A percentile compares a stretch with the other conserved stretches of the same genome.
Conservation (phyloP, 2,797 vertebrate species). For the Cossypha heuglini region DNA sequence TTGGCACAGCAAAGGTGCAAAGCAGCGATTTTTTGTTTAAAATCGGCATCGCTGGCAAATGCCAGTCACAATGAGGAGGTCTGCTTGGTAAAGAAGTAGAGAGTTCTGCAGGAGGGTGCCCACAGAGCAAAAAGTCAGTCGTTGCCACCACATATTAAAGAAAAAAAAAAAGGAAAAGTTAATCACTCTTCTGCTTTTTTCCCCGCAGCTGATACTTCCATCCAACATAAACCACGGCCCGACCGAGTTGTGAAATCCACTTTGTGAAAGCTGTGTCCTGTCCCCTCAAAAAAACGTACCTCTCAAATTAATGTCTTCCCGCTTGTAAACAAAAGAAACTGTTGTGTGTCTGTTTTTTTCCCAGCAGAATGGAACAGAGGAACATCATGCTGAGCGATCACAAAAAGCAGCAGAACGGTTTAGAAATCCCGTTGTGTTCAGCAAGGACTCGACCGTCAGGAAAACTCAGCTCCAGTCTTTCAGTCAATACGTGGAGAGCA, state of each 20-base stretch:
- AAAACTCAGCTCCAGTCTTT: slow-evolving; percentile 98
- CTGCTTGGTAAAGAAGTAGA: neutral
- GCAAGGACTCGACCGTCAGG: slow-evolving; percentile 91
- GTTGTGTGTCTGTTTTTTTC: slow-evolving; percentile 49
- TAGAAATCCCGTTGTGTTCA: slow-evolving; percentile 92
- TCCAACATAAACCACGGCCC: neutral
- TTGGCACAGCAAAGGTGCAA: slow-evolving; percentile 43
- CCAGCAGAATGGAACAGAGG: slow-evolving; percentile 88
- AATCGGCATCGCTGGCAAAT: neutral
- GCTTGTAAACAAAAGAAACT: slow-evolving; percentile 54
- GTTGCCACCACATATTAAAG: neutral
- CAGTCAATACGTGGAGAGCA: slow-evolving; percentile 94
- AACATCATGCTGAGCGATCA: slow-evolving; percentile 86
- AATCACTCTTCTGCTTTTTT: neutral
- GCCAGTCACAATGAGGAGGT: neutral
- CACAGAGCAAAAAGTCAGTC: neutral
- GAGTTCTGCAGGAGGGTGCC: slow-evolving; percentile 26
- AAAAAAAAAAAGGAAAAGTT: neutral
- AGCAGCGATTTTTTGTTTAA: slow-evolving; percentile 22
- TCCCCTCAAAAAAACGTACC: slow-evolving; percentile 40
- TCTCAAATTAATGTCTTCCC: slow-evolving; percentile 22
- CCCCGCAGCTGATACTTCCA: neutral
- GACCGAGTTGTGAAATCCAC: neutral
- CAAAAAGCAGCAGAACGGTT: slow-evolving; percentile 88
- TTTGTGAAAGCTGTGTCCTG: neutral